Conservation (phyloP, 2,113 vertebrate genomes). For the Chamaetylas fuelleborni region DNA sequence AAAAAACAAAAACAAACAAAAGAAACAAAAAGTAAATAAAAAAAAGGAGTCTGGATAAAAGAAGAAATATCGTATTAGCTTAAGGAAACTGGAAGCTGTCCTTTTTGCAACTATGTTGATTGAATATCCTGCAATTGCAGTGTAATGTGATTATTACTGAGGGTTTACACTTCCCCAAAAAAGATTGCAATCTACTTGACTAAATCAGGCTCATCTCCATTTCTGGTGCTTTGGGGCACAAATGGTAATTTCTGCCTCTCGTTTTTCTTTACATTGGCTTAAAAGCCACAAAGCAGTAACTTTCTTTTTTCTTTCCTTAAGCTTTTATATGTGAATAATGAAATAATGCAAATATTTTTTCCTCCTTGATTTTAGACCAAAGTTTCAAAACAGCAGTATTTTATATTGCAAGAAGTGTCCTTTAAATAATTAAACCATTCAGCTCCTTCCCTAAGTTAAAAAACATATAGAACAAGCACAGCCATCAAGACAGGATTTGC, state of each 20-base stretch:
- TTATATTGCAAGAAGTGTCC: conserved; percentile 69
- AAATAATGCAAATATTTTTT: conserved; percentile 47
- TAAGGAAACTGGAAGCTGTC: not conserved
- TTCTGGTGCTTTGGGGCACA: not conserved
- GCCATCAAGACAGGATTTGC: conserved; percentile 76
- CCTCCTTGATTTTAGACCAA: not conserved
- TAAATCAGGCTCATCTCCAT: not conserved
- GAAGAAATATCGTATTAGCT: not conserved
- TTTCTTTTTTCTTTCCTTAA: not conserved
- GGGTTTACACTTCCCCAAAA: not conserved
- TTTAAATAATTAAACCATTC: conserved; percentile 85
- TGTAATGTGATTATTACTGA: not conserved
- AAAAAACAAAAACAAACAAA: not conserved
- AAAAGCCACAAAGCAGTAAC: not conserved
- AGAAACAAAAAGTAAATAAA: not conserved
- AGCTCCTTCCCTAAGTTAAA: conserved; percentile 64
- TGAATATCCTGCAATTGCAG: not conserved
- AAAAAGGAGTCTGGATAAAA: not conserved
- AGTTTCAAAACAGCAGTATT: conserved; percentile 40
- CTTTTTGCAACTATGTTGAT: not conserved
- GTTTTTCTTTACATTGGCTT: not conserved
- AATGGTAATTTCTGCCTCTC: not conserved
- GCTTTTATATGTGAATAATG: not conserved
- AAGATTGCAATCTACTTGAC: not conserved
- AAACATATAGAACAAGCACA: conserved; percentile 69